Conservation (phyloP, 2,888 invertebrate species). For the Sericinus montela region DNA sequence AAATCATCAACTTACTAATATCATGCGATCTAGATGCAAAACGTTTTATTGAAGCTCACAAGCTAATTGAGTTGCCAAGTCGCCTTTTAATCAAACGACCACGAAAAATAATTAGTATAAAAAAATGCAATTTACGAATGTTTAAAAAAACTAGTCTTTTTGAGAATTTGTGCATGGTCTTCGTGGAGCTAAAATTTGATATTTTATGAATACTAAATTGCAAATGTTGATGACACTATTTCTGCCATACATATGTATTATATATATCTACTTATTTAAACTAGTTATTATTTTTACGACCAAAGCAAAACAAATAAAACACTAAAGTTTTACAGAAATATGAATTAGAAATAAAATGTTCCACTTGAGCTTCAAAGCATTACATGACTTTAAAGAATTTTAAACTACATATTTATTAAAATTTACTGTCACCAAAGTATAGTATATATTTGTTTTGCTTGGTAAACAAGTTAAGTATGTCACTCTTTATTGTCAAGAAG, state of each 20-base stretch:
- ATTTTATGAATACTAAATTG: neutral
- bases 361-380: neutral
- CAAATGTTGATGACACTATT: neutral
- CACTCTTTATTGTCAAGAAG: neutral
- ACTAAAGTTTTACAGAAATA: neutral
- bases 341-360: neutral
- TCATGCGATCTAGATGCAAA: no score
- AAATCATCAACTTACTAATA: no score
- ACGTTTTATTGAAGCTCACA: no score
- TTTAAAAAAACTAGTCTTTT: neutral
- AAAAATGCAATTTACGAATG: neutral
- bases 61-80: no score
- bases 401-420: neutral
- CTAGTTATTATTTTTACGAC: neutral
- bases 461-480: neutral
- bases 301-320: neutral
- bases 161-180: constrained; percentile 13
- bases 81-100: no score
- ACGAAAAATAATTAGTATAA: neutral
- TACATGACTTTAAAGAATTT: no score
- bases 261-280: neutral
- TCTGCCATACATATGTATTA: neutral
- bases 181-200: neutral
- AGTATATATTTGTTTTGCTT: neutral
- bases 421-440: neutral